These are phyloP conservation scores for Blera fallax DNA, from an alignment of 2,888 invertebrate species.

Conservation along the genomic window DNA sequence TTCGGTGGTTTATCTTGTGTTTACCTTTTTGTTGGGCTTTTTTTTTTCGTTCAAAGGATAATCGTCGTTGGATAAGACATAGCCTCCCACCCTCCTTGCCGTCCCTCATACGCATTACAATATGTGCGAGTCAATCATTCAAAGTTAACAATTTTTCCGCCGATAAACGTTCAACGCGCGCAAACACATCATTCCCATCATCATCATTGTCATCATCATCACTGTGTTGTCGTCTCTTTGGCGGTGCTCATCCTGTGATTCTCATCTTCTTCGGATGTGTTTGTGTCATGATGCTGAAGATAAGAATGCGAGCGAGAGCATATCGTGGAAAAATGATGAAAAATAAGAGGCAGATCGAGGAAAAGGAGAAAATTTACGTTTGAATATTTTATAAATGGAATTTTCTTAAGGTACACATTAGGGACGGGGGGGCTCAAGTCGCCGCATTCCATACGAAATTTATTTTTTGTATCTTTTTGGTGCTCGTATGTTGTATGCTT, in stretches of 20 bases:
- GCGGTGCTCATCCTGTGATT: constrained; percentile 6
- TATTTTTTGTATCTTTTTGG: constrained; percentile 5
- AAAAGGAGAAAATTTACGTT: constrained; percentile 43
- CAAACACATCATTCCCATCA: constrained; percentile 62
- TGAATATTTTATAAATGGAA: constrained; percentile 67
- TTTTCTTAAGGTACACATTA: constrained; percentile 48
- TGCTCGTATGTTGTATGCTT: neutral
- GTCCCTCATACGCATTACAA: constrained; percentile 9
- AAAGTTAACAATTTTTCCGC: constrained; percentile 60
- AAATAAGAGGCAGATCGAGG: neutral
- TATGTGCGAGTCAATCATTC: constrained; percentile 65
- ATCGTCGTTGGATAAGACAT: constrained; percentile 8
- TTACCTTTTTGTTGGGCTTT: constrained; percentile 19
- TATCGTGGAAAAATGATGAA: constrained; percentile 26
- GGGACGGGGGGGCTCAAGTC: neutral
- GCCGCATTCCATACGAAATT: constrained; percentile 7
- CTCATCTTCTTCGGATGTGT: constrained; percentile 20
- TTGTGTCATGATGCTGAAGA: constrained; percentile 19
- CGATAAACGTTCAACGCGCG: constrained; percentile 64
- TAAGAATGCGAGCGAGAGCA: constrained; percentile 27
- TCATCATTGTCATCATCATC: constrained; percentile 46
- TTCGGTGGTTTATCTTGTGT: constrained; percentile 58
- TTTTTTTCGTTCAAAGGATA: constrained; percentile 26
- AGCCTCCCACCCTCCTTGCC: neutral
- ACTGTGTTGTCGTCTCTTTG: constrained; percentile 1